Percentiles rank a stretch among this genome's conserved stretches.
Evolutionary conservation across 2,888 invertebrate species (phyloP).

Genomic region (Leptothorax acervorum): DNA sequence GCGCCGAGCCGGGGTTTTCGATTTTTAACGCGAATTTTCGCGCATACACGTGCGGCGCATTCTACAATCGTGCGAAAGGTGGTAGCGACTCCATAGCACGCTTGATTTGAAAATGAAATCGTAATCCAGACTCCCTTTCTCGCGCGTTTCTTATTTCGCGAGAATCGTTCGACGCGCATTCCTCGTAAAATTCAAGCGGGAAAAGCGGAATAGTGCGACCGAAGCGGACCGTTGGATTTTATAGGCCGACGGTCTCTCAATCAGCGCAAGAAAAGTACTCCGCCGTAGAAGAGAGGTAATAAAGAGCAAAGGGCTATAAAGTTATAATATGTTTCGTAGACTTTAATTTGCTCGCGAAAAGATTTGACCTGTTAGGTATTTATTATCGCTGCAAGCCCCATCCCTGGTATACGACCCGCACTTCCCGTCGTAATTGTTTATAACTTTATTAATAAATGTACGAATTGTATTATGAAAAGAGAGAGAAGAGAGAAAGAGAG

Average conservation of each 20-base stretch:
- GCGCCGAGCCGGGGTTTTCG: neutral
- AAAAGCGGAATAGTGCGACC: conserved; percentile 34
- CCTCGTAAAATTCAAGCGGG: conserved; percentile 57
- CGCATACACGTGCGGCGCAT: neutral
- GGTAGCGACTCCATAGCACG: conserved; percentile 33
- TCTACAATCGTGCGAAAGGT: neutral
- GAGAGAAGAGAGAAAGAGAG: too few relatives aligned
- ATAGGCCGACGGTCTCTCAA: conserved; percentile 58
- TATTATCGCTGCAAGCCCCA: neutral
- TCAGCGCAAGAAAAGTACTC: conserved; percentile 53
- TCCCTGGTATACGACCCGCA: neutral
- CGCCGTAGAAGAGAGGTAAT: neutral
- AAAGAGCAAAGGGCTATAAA: conserved; percentile 31
- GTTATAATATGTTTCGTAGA: conserved; percentile 32
- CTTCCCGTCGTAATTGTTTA: neutral
- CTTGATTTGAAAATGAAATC: conserved; percentile 56
- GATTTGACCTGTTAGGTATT: conserved; percentile 19
- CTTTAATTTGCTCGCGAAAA: conserved; percentile 3
- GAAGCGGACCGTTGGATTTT: conserved; percentile 56
- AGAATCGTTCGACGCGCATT: conserved; percentile 38
- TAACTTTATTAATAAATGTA: conserved; percentile 14
- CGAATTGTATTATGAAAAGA: neutral
- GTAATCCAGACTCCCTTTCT: conserved; percentile 48
- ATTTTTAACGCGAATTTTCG: conserved; percentile 36
- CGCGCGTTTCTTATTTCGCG: conserved; percentile 45